Conservation (phyloP, 2,888 invertebrate genomes). For the Celastrina argiolus region DNA sequence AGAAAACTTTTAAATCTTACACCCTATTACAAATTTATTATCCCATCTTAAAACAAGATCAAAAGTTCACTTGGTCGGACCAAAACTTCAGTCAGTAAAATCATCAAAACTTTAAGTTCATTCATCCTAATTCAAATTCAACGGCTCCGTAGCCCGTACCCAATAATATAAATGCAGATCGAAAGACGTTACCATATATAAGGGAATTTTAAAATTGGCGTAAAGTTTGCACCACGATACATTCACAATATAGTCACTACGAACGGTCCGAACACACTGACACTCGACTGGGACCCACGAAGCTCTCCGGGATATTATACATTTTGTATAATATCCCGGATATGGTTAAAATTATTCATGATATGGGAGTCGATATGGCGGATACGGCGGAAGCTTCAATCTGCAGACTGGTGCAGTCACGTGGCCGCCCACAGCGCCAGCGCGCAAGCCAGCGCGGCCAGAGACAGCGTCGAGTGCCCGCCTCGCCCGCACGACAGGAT, state of each 20-base stretch:
- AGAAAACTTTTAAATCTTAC: constrained; percentile 59
- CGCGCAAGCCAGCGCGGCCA: constrained; percentile 45
- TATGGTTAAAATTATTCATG: constrained; percentile 31
- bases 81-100: constrained; percentile 76
- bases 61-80: constrained; percentile 77
- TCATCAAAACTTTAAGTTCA: constrained; percentile 62
- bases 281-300: constrained; percentile 47
- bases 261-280: constrained; percentile 45
- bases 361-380: constrained; percentile 36
- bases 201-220: constrained; percentile 25
- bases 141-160: constrained; percentile 8
- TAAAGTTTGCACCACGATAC: constrained; percentile 25
- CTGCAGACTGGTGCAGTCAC: constrained; percentile 54
- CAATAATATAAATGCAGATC: constrained; percentile 21
- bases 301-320: constrained; percentile 41
- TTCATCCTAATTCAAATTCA: constrained; percentile 25
- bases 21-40: constrained; percentile 64
- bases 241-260: constrained; percentile 37
- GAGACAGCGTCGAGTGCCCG: constrained; percentile 44
- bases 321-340: too few species aligned
- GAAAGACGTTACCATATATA: constrained; percentile 20
- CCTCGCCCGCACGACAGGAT: constrained; percentile 80
- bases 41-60: constrained; percentile 72
- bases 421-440: constrained; percentile 44
- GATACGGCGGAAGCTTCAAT: constrained; percentile 33